These are phyloP conservation scores for Telmatherina bonti DNA, from an alignment of 2,797 vertebrate genomes.

Conservation along the genomic window DNA sequence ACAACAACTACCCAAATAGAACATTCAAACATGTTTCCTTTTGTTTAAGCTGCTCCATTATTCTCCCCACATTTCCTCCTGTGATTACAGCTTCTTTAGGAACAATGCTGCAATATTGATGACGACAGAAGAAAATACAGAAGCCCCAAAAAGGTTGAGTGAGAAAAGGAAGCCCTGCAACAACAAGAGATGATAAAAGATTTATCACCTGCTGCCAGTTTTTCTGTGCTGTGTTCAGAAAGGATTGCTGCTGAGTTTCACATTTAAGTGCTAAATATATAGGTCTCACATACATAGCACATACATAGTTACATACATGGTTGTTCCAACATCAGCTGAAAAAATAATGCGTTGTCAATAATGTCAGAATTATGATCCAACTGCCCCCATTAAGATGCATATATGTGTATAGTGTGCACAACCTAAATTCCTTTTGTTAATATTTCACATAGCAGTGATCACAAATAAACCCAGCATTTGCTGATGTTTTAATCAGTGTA, in stretches of 20 bases:
- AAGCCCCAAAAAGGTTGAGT: slow-evolving; percentile 44
- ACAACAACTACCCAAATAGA: slow-evolving; percentile 7
- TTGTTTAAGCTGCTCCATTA: slow-evolving; percentile 20
- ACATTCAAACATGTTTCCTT: slow-evolving; percentile 12
- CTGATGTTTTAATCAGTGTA: not conserved
- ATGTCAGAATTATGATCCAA: not conserved
- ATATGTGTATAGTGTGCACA: not conserved
- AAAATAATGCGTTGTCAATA: not conserved
- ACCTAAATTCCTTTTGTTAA: not conserved
- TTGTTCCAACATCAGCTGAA: not conserved
- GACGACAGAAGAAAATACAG: slow-evolving; percentile 49
- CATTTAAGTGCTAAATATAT: not conserved
- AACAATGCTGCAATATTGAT: slow-evolving; percentile 68
- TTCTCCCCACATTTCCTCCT: slow-evolving; percentile 31
- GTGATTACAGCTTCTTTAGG: slow-evolving; percentile 63
- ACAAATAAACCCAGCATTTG: slow-evolving; percentile 4
- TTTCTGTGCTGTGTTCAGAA: slow-evolving; percentile 31
- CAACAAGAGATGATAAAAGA: slow-evolving; percentile 57
- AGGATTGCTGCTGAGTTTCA: not conserved
- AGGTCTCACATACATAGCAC: not conserved
- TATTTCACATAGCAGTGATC: slow-evolving; percentile 8
- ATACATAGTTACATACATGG: not conserved
- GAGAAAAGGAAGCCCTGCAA: slow-evolving; percentile 29
- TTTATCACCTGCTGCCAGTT: slow-evolving; percentile 49
- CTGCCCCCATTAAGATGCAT: not conserved